A percentile compares a stretch with the other conserved stretches of the same genome.
phyloP scores from a whole-genome alignment of 2,113 vertebrate species.

The Addax nasomaculatus region DNA sequence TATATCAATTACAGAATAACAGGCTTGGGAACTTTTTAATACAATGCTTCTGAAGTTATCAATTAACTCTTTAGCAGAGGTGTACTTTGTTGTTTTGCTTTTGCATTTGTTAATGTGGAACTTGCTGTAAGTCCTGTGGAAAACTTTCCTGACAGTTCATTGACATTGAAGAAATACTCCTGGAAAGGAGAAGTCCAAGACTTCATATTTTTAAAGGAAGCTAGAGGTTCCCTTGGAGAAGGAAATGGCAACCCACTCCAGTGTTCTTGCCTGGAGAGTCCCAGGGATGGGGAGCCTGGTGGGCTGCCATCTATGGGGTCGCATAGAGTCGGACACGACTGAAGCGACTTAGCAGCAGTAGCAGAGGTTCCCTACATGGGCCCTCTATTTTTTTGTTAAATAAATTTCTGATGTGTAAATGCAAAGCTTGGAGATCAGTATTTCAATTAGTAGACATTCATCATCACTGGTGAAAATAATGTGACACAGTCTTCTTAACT shows the following conservation, averaged over 20 bases:
- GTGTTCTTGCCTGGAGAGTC: too few species aligned
- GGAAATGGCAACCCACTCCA: too few species aligned
- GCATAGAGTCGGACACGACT: too few species aligned
- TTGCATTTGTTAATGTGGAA: not conserved
- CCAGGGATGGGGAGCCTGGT: too few species aligned
- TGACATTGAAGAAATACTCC: not conserved
- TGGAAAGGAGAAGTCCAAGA: not conserved
- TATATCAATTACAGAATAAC: not conserved
- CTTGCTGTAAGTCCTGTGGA: not conserved
- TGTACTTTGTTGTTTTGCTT: not conserved
- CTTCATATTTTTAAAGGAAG: not conserved
- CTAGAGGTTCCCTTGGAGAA: not conserved
- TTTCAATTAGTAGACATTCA: not conserved
- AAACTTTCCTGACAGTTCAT: not conserved
- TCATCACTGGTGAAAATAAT: not conserved
- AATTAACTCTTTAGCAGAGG: not conserved
- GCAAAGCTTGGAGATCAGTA: not conserved
- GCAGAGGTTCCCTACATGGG: not conserved
- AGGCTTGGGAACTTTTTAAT: conserved; percentile 30
- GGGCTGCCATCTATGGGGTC: too few species aligned
- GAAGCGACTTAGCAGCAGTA: too few species aligned
- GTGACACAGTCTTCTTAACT: not conserved
- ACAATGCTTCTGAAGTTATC: not conserved
- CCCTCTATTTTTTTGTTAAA: not conserved
- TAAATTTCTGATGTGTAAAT: not conserved